Evolutionary conservation across 2,113 vertebrate species (phyloP), one percentile per base, ranked within the genome.

Genomic region (Vidua macroura): DNA sequence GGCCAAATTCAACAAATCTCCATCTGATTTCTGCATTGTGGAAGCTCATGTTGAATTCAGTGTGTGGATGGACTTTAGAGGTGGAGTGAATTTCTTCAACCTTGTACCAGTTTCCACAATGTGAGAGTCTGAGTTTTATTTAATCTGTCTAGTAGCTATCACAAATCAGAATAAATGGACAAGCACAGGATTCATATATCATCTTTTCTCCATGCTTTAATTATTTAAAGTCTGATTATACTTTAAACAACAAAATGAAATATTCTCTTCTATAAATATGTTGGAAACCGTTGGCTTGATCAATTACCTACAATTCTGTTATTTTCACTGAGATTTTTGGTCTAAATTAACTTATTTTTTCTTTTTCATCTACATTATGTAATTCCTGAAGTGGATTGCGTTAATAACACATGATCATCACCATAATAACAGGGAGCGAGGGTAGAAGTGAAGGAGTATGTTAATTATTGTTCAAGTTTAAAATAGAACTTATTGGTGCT

Each of bases 21-120:
- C 69, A 56, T 92, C 58, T 95, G 66, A 48, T 90, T 97, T 94
- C 73, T 94, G 8, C 87, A 74, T 73, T 95, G 39, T 46, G 11
- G 73, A 90, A 91, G 9, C 44, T 93, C 46, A 49, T 53, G 31
- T n/a, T 69, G 86, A 75, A 15, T 66, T 22, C 25, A 51, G 68
- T 43, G 68, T 43, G 4, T 77, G 85, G 77, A 41, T 84, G 43
- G 66, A 20, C 3, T 53, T 83, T 28, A 30, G 70, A 69, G 30
- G 52, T 79, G 14, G 17, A 49, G 24, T 62, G 46, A 52, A 21
- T 89, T 88, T 92, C 12, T 73, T 83, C 55, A 88, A 15, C 30
- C 10, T 83, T 69, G 13, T 58, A 44, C 17, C 60, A 88, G 43
- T 88, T 94, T 90, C 49, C 30, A 73, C 53, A 92, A 11, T 39